Percentiles rank a stretch among this genome's conserved stretches.
phyloP scores from a whole-genome alignment of 2,888 invertebrate genomes.

The Eilema griseolum region DNA sequence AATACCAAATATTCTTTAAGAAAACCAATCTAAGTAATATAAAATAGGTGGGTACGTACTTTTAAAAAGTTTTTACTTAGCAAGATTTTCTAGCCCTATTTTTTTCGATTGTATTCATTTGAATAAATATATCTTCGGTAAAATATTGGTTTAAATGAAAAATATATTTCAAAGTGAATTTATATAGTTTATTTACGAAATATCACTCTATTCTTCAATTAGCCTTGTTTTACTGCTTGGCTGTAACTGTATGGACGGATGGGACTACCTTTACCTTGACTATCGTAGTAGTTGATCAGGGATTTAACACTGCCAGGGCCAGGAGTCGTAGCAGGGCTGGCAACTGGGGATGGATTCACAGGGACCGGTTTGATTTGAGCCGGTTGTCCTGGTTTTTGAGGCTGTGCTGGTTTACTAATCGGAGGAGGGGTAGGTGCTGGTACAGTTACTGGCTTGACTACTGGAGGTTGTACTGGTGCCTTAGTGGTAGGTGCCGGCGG shows the following conservation, averaged over 20 bases:
- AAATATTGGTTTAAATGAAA: neutral
- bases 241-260: slow-evolving; percentile 81
- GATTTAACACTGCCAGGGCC: slow-evolving; percentile 78
- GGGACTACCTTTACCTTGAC: slow-evolving; percentile 75
- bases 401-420: slow-evolving; percentile 38
- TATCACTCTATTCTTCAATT: slow-evolving; percentile 28
- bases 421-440: slow-evolving; percentile 27
- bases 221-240: slow-evolving; percentile 81
- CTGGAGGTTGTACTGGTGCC: slow-evolving; percentile 42
- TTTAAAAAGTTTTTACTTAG: too few relatives aligned
- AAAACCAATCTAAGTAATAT: too few relatives aligned
- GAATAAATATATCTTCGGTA: neutral
- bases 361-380: slow-evolving; percentile 67
- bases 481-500: slow-evolving; percentile 18
- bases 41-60: too few relatives aligned
- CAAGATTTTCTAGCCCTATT: too few relatives aligned
- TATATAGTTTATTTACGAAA: slow-evolving; percentile 6
- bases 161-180: neutral
- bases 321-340: slow-evolving; percentile 72
- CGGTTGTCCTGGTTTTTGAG: slow-evolving; percentile 26
- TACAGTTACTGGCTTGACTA: slow-evolving; percentile 33
- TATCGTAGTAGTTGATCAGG: slow-evolving; percentile 77
- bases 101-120: neutral
- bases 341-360: slow-evolving; percentile 64
- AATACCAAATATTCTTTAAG: too few relatives aligned